These are phyloP conservation scores for Machimus rusticus DNA, from an alignment of 2,888 invertebrate genomes.

Conservation along the genomic window DNA sequence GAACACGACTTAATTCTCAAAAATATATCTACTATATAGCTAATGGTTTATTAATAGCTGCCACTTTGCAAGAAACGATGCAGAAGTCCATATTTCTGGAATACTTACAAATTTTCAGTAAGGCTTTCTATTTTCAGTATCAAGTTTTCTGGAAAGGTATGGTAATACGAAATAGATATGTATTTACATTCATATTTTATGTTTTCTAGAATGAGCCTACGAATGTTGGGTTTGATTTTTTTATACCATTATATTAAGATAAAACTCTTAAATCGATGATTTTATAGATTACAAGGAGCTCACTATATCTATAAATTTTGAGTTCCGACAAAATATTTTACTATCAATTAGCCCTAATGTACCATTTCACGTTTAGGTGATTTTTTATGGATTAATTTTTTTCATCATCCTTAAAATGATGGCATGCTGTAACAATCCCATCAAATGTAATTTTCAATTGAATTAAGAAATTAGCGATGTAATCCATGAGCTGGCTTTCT, in stretches of 20 bases:
- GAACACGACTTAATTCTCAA: neutral
- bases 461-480: conserved; percentile 27
- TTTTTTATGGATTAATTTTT: neutral
- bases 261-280: too few species aligned
- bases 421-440: neutral
- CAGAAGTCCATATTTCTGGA: neutral
- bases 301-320: neutral
- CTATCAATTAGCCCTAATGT: neutral
- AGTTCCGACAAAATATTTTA: neutral
- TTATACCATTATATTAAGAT: too few species aligned
- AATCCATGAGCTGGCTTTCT: neutral
- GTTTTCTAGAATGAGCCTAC: too few species aligned
- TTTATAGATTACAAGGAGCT: too few species aligned
- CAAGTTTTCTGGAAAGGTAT: neutral
- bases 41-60: neutral
- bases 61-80: neutral
- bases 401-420: neutral
- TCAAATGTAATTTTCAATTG: neutral
- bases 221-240: too few species aligned
- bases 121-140: neutral
- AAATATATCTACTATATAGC: neutral
- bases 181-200: neutral
- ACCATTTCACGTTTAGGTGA: neutral
- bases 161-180: neutral
- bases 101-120: neutral